Evolutionary conservation across 2,113 vertebrate genomes (phyloP), one percentile per base, ranked within the genome.

Genomic region (Eptesicus fuscus): DNA sequence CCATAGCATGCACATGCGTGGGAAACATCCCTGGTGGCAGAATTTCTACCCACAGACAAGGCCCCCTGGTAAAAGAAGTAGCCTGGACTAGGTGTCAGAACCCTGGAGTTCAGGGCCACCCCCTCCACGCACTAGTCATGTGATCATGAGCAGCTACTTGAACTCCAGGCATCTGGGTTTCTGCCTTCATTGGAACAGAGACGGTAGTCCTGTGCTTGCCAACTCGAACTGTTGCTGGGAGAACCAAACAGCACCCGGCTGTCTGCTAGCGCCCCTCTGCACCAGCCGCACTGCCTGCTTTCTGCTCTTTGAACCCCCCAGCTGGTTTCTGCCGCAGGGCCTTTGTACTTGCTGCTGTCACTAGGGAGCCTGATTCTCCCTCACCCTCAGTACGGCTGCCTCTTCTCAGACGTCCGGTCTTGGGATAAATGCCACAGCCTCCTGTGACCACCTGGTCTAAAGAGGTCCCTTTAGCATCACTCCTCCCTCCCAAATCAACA

Each of bases 1-100:
- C 28, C 2, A 23, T 5, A 16, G 28, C 47, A 9, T 0, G 35
- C 1, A 2, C 0, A 0, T 18, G 44, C 20, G 20, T 83, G 44
- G 13, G 35, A 69, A 40, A 65, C 10, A 9, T 9, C 0, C 11
- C 0, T 1, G 9, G 47, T 2, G 37, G 28, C 9, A 40, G 30
- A 30, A 30, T 30, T 56, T 78, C 17, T 22, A 69, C 61, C 67
- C 25, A 14, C 6, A 28, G 91, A 8, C 23, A 42, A 76, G 59
- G 37, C 25, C 30, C 4, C 8, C 3, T 2, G 6, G 65, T 30
- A 30, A 22, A 59, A 92, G 23, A 28, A 70, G n/a, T 1, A 49
- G 25, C 16, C 37, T 17, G 28, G 7, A 4, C 35, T 7, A 13
- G 22, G 28, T 28, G 40, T 77, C 22, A 74, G 63, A 70, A 35